phyloP scores from a whole-genome alignment of 2,797 vertebrate genomes.

The Amphiprion clarkii region DNA sequence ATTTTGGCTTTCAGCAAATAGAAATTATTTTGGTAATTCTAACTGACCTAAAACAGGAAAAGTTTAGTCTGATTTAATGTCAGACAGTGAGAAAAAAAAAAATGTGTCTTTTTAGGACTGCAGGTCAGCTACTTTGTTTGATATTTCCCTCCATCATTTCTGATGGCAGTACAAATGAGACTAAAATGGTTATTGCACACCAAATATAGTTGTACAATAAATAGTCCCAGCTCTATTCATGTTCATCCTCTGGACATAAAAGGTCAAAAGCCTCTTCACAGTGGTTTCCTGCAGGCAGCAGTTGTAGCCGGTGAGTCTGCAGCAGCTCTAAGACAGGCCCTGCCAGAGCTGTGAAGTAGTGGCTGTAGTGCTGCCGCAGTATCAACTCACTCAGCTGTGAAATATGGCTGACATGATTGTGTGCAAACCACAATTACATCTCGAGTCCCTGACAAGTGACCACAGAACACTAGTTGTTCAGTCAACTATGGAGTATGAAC shows the following conservation, averaged over 20 bases:
- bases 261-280: constrained; percentile 31
- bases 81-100: too few species aligned
- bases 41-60: too few species aligned
- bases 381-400: constrained; percentile 73
- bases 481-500: constrained; percentile 69
- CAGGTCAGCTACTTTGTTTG: neutral
- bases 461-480: constrained; percentile 69
- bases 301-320: neutral
- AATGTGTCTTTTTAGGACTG: too few species aligned
- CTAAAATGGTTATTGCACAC: too few species aligned
- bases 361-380: constrained; percentile 46
- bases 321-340: constrained; percentile 5
- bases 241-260: constrained; percentile 10
- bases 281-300: constrained; percentile 1
- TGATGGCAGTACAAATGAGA: neutral
- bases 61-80: too few species aligned
- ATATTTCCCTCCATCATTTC: neutral
- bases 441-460: constrained; percentile 70
- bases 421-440: constrained; percentile 70
- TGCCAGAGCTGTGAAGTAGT: constrained; percentile 20
- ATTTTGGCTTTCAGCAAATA: too few species aligned
- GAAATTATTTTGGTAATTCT: too few species aligned
- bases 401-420: constrained; percentile 70
- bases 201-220: too few species aligned
- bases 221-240: neutral